Conservation (phyloP, 1,140 invertebrate species). For the Monomorium pharaonis region DNA sequence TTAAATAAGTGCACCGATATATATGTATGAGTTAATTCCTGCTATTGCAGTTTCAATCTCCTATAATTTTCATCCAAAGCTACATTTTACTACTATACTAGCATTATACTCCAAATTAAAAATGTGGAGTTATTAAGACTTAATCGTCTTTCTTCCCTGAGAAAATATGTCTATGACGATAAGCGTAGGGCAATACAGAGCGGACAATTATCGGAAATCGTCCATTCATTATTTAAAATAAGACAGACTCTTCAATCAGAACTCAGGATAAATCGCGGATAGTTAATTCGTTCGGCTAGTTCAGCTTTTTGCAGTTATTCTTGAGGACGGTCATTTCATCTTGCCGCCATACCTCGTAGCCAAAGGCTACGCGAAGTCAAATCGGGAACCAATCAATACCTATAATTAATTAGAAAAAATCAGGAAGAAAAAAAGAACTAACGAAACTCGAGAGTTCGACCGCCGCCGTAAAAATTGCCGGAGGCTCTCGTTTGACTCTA, state of each 20-base stretch:
- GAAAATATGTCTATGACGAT: neutral
- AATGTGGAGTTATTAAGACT: conserved; percentile 18
- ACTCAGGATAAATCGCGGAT: conserved; percentile 67
- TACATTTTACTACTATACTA: neutral
- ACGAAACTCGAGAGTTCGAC: conserved; percentile 72
- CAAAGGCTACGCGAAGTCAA: conserved; percentile 70
- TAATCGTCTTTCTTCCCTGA: neutral
- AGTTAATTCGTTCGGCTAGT: conserved; percentile 71
- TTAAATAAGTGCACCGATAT: neutral
- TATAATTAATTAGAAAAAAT: conserved; percentile 82
- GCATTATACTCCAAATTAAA: conserved; percentile 16
- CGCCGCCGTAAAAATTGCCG: conserved; percentile 72
- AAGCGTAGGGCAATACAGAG: neutral
- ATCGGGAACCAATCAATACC: conserved; percentile 79
- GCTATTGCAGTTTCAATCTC: neutral
- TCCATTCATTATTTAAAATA: conserved; percentile 50
- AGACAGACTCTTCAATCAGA: conserved; percentile 68
- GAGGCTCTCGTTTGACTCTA: conserved; percentile 70
- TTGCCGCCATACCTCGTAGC: conserved; percentile 56
- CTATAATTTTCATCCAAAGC: neutral
- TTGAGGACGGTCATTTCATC: conserved; percentile 71
- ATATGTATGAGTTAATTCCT: neutral
- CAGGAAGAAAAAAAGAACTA: conserved; percentile 74
- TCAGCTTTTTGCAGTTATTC: conserved; percentile 66
- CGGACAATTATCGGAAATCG: conserved; percentile 63